These are phyloP conservation scores for Mesochorus sp. DNA, from an alignment of 2,888 invertebrate species.

Conservation along the genomic window DNA sequence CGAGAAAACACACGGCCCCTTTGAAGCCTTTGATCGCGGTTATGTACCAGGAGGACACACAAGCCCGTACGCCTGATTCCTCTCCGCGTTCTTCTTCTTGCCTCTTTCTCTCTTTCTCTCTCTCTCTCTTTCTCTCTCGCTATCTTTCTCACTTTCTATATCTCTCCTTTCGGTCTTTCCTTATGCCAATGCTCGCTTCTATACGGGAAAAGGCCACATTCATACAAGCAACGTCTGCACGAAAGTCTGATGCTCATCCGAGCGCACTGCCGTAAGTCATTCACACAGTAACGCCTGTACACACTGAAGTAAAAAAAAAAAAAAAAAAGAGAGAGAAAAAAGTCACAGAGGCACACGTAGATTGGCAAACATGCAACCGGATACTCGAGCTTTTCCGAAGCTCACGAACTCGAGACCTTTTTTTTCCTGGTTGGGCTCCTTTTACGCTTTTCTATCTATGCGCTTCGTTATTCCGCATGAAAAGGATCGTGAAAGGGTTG, in stretches of 20 bases:
- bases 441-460: slow-evolving; percentile 3
- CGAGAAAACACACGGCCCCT: slow-evolving; percentile 77
- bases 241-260: slow-evolving; percentile 47
- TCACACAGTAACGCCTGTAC: slow-evolving; percentile 58
- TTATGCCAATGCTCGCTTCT: slow-evolving; percentile 22
- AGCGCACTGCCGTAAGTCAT: slow-evolving; percentile 63
- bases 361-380: slow-evolving; percentile 17
- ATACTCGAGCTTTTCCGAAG: slow-evolving; percentile 51
- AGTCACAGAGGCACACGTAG: not conserved
- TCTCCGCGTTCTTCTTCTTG: slow-evolving; percentile 11
- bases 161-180: slow-evolving; percentile 18
- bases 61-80: not conserved
- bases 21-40: slow-evolving; percentile 67
- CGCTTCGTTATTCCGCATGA: slow-evolving; percentile 61
- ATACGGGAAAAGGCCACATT: slow-evolving; percentile 37
- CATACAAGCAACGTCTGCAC: slow-evolving; percentile 26
- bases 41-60: slow-evolving; percentile 48
- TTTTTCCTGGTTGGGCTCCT: slow-evolving; percentile 17
- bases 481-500: slow-evolving; percentile 52
- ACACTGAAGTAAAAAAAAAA: not conserved
- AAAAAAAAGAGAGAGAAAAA: not conserved
- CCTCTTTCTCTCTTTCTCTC: slow-evolving; percentile 38
- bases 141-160: slow-evolving; percentile 5
- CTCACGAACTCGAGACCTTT: slow-evolving; percentile 35
- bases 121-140: slow-evolving; percentile 20